Evolutionary conservation across 1,140 invertebrate genomes (phyloP).

Genomic region (Melitaea cinxia): DNA sequence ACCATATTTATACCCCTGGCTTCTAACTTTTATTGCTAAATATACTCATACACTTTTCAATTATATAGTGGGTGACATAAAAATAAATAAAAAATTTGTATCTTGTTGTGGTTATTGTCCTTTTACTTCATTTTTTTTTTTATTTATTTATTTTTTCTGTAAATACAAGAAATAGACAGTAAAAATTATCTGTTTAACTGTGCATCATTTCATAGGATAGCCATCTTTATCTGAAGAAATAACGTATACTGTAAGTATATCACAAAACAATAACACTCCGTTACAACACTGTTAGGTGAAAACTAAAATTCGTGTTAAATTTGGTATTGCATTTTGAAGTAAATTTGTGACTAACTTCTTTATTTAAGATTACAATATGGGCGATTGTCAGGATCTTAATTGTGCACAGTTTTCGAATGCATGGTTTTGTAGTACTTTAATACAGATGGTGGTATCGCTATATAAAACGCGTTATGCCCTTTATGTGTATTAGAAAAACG

Average conservation of each 20-base stretch:
- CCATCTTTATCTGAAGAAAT: slow-evolving; percentile 84
- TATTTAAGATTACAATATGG: slow-evolving; percentile 39
- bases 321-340: slow-evolving; percentile 61
- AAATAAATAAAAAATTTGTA: not conserved
- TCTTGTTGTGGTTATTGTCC: slow-evolving; percentile 34
- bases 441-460: slow-evolving; percentile 69
- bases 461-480: slow-evolving; percentile 46
- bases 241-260: slow-evolving; percentile 84
- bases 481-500: slow-evolving; percentile 57
- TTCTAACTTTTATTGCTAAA: slow-evolving; percentile 47
- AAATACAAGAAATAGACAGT: slow-evolving; percentile 81
- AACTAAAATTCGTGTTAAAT: slow-evolving; percentile 69
- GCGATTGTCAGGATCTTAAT: slow-evolving; percentile 49
- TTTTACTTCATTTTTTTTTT: slow-evolving; percentile 55
- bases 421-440: slow-evolving; percentile 71
- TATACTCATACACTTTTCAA: slow-evolving; percentile 26
- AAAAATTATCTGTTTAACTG: slow-evolving; percentile 86
- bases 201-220: slow-evolving; percentile 86
- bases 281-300: slow-evolving; percentile 79
- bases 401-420: slow-evolving; percentile 68
- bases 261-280: slow-evolving; percentile 80
- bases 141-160: slow-evolving; percentile 65
- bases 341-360: slow-evolving; percentile 62
- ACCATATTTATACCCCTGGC: slow-evolving; percentile 33
- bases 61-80: slow-evolving; percentile 12